phyloP scores from a whole-genome alignment of 2,888 invertebrate genomes.

The Allolobophora icterica region DNA sequence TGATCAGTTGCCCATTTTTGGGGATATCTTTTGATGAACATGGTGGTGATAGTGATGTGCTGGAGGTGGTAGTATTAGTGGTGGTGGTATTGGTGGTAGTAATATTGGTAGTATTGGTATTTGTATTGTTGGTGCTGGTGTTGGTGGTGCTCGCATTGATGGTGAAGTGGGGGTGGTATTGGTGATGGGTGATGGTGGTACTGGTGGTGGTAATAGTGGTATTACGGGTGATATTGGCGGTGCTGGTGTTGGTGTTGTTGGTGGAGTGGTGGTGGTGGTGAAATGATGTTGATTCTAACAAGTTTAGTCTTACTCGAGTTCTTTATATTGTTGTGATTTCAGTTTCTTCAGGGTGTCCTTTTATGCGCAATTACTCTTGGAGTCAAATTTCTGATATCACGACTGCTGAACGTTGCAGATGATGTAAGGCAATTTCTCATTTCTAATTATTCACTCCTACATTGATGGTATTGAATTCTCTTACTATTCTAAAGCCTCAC shows the following conservation, averaged over 20 bases:
- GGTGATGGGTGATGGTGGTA: not conserved
- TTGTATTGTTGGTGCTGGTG: not conserved
- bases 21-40: too few relatives aligned
- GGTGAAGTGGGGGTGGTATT: not conserved
- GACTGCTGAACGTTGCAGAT: constrained; percentile 62
- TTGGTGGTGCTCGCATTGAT: too few relatives aligned
- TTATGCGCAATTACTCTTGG: constrained; percentile 60
- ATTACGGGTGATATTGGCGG: too few relatives aligned
- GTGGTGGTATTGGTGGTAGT: not conserved
- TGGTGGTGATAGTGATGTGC: not conserved
- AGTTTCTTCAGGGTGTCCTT: constrained; percentile 58
- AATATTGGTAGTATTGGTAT: not conserved
- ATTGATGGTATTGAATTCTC: too few relatives aligned
- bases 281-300: not conserved
- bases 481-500: not conserved
- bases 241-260: not conserved
- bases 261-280: too few relatives aligned
- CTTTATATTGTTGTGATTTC: constrained; percentile 36
- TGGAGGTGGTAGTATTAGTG: not conserved
- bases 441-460: not conserved
- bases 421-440: constrained; percentile 61
- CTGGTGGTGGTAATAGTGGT: not conserved
- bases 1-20: not conserved
- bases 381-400: constrained; percentile 62
- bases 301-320: not conserved